These are phyloP conservation scores for Phaetusa simplex DNA, from an alignment of 2,113 vertebrate genomes.

Conservation along the genomic window DNA sequence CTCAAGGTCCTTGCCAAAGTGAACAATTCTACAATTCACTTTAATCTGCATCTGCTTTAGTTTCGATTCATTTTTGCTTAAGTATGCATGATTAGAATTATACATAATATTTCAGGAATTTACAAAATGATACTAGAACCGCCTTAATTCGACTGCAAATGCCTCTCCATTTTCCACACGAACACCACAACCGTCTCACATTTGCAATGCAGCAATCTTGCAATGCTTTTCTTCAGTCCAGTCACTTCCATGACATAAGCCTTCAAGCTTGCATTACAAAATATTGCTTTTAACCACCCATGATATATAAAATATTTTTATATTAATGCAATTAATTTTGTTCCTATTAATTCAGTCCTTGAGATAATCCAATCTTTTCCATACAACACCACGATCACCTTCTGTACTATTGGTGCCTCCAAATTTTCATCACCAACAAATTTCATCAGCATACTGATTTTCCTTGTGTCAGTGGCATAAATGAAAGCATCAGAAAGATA, in stretches of 20 bases:
- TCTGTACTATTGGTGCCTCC: neutral
- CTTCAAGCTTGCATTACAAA: neutral
- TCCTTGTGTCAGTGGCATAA: neutral
- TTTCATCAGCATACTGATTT: neutral
- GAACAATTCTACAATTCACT: neutral
- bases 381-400: neutral
- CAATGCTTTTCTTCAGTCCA: neutral
- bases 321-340: neutral
- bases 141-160: neutral
- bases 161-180: neutral
- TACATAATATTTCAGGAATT: neutral
- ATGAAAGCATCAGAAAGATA: neutral
- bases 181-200: neutral
- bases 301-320: neutral
- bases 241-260: neutral
- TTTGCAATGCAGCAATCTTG: neutral
- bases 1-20: neutral
- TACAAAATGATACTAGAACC: neutral
- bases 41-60: neutral
- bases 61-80: neutral
- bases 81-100: neutral
- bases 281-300: neutral
- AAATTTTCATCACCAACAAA: neutral
- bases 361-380: neutral
- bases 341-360: neutral